Conservation (phyloP, 2,888 invertebrate genomes). For the Metopia argyrocephala region DNA sequence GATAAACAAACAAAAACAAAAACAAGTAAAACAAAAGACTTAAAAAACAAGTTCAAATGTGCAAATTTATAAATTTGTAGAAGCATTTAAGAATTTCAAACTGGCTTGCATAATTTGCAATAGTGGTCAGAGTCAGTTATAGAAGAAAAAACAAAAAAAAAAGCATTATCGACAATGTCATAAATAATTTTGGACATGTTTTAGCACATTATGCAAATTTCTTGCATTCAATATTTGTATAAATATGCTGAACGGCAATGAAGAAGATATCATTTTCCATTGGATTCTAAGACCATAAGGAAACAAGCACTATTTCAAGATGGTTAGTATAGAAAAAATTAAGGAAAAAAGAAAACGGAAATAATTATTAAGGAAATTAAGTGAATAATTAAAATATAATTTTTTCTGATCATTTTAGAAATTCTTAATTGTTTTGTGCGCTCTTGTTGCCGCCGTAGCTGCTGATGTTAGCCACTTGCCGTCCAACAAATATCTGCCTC, state of each 20-base stretch:
- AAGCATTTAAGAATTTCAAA: conserved; percentile 27
- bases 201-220: conserved; percentile 58
- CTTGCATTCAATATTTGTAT: conserved; percentile 69
- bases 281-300: conserved; percentile 70
- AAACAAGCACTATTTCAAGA: conserved; percentile 68
- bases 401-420: conserved; percentile 54
- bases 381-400: not conserved
- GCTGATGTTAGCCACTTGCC: conserved; percentile 73
- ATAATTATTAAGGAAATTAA: not conserved
- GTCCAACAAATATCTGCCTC: conserved; percentile 72
- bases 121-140: not conserved
- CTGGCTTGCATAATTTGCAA: conserved; percentile 52
- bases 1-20: not conserved
- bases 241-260: conserved; percentile 68
- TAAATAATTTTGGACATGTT: conserved; percentile 43
- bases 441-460: conserved; percentile 53
- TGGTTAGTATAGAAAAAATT: conserved; percentile 68
- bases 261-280: conserved; percentile 72
- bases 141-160: conserved; percentile 11
- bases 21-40: not conserved
- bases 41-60: conserved; percentile 27
- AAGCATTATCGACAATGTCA: conserved; percentile 21
- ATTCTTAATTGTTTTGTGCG: conserved; percentile 52
- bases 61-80: not conserved
- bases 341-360: no score